Percentiles rank a stretch among this genome's conserved stretches.
These are phyloP conservation scores for Xerus inauris DNA, from an alignment of 2,113 vertebrate genomes.

Conservation along the genomic window DNA sequence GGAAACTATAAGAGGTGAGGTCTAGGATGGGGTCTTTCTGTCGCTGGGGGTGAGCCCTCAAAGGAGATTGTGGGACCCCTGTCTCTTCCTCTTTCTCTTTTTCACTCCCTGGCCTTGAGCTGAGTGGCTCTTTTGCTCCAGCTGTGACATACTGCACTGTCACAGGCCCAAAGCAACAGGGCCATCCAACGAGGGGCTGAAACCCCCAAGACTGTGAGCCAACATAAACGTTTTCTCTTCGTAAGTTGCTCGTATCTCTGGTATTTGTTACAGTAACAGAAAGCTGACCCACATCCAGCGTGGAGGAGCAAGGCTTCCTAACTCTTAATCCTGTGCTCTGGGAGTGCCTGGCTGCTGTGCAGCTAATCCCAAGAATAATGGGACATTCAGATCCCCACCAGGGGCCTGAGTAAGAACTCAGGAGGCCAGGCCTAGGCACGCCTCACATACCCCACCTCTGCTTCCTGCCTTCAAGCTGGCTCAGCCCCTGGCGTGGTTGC, in stretches of 20 bases:
- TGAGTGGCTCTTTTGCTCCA: neutral
- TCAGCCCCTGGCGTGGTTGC: neutral
- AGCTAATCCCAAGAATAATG: neutral
- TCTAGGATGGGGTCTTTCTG: too few relatives aligned
- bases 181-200: neutral
- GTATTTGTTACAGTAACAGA: neutral
- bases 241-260: neutral
- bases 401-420: neutral
- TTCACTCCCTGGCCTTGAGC: neutral
- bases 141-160: too few relatives aligned
- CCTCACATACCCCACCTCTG: neutral
- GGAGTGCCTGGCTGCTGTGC: neutral
- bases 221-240: neutral
- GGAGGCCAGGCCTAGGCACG: neutral
- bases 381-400: neutral
- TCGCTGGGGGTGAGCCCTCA: too few relatives aligned
- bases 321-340: neutral
- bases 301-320: neutral
- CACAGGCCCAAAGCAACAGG: neutral
- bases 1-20: too few relatives aligned
- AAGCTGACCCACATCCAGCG: neutral
- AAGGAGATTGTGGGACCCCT: neutral
- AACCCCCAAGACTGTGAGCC: neutral
- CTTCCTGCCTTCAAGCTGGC: neutral
- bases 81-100: neutral